These are phyloP conservation scores for Linnaemya vulpina DNA, from an alignment of 2,888 invertebrate genomes.

Conservation along the genomic window DNA sequence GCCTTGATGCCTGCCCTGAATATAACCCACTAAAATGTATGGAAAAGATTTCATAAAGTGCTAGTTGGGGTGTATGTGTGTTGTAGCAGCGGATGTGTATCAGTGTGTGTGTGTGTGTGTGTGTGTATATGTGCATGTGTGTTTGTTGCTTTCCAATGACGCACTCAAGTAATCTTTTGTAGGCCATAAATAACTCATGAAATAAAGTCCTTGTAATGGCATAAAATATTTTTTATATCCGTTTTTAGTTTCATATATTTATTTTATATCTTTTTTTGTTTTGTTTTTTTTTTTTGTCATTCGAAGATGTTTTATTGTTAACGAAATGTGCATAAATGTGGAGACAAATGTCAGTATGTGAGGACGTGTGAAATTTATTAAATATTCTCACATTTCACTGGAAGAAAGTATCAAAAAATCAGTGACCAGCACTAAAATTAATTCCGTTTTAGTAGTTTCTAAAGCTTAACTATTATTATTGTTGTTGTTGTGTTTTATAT, in stretches of 20 bases:
- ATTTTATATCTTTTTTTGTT: neutral
- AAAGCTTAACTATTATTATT: no score
- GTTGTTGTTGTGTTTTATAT: no score
- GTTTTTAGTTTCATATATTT: neutral
- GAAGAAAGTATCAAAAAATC: constrained; percentile 11
- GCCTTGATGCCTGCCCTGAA: no score
- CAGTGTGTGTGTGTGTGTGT: no score
- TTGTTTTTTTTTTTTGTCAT: constrained; percentile 12
- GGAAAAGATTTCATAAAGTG: no score
- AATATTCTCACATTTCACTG: constrained; percentile 33
- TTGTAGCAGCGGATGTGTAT: neutral
- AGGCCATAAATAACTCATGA: constrained; percentile 71
- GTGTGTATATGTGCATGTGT: neutral
- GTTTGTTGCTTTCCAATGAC: constrained; percentile 23
- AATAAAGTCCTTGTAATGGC: constrained; percentile 65
- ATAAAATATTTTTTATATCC: constrained; percentile 45
- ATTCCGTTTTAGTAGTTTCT: no score
- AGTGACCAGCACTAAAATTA: neutral
- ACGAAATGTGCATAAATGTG: neutral
- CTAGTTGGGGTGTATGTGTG: neutral
- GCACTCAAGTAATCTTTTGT: constrained; percentile 55
- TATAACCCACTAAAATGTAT: no score
- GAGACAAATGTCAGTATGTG: neutral
- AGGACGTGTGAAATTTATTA: constrained; percentile 17
- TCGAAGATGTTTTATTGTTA: constrained; percentile 30